phyloP scores from a whole-genome alignment of 1,140 invertebrate species.

The Lepidotrigona ventralis region DNA sequence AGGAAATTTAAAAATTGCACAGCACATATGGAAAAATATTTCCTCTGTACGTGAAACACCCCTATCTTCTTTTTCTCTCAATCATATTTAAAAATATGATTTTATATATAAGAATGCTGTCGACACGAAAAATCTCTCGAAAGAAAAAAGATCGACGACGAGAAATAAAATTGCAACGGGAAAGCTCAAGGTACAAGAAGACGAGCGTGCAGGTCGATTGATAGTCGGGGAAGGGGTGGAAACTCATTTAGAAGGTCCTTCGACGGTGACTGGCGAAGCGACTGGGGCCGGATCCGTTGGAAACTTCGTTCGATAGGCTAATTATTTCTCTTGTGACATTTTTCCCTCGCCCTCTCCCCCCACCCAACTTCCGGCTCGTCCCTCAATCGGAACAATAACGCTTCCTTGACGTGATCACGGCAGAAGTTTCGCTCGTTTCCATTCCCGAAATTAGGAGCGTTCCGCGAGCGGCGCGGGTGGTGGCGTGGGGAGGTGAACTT shows the following conservation, averaged over 20 bases:
- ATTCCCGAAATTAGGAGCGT: constrained; percentile 26
- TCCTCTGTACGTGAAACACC: no score
- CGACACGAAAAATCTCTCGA: no score
- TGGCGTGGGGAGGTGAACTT: neutral
- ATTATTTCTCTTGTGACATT: constrained; percentile 19
- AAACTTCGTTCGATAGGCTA: constrained; percentile 27
- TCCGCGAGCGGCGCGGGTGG: no score
- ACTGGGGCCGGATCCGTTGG: neutral
- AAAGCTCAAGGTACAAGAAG: neutral
- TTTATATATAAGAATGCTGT: no score
- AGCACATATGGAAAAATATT: no score
- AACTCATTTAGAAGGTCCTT: neutral
- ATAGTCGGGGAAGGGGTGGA: neutral
- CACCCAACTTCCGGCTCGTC: no score
- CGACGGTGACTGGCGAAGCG: no score
- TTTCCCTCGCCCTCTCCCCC: neutral
- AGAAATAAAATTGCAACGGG: neutral
- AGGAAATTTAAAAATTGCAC: no score
- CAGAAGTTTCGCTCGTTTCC: constrained; percentile 31
- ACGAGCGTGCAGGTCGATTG: neutral
- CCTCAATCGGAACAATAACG: constrained; percentile 8
- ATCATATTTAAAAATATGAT: no score
- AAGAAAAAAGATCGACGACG: neutral
- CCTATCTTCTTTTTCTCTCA: no score
- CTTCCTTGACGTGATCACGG: constrained; percentile 16